These are phyloP conservation scores for Lagopus leucura DNA, from an alignment of 2,113 vertebrate genomes.

Conservation along the genomic window DNA sequence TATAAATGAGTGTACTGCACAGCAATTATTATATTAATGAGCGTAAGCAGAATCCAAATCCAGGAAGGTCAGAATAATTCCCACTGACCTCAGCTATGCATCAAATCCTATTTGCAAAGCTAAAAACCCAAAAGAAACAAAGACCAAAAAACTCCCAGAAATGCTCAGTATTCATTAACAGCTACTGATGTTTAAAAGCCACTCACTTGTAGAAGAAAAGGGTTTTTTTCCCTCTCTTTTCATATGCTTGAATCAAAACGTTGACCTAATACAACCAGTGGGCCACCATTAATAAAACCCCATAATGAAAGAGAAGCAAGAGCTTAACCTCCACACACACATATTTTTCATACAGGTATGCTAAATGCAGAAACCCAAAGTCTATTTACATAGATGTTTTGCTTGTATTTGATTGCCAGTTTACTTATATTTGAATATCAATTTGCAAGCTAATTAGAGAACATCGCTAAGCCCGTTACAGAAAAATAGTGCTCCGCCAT, in stretches of 20 bases:
- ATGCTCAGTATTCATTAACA: not conserved
- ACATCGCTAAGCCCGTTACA: conserved; percentile 43
- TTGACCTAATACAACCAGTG: not conserved
- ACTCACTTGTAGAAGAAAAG: not conserved
- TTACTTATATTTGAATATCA: conserved; percentile 70
- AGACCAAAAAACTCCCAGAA: not conserved
- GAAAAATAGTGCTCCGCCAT: conserved; percentile 54
- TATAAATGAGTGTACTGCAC: not conserved
- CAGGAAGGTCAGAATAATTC: not conserved
- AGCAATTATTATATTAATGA: not conserved
- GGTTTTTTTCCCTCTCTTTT: not conserved
- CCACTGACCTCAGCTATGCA: not conserved
- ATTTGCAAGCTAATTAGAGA: conserved; percentile 67
- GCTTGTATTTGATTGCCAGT: conserved; percentile 64
- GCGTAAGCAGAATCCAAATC: not conserved
- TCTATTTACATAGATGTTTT: conserved; percentile 50
- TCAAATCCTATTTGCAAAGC: not conserved
- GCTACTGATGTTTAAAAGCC: not conserved
- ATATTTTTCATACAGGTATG: conserved; percentile 15
- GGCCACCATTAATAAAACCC: not conserved
- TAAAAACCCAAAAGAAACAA: not conserved
- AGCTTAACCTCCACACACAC: not conserved
- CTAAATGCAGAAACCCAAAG: conserved; percentile 15
- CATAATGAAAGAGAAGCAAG: not conserved
- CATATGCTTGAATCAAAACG: not conserved